A percentile compares a stretch with the other conserved stretches of the same genome.
These are phyloP conservation scores for Lichenostomus cassidix DNA, from an alignment of 2,113 vertebrate genomes.

Conservation along the genomic window DNA sequence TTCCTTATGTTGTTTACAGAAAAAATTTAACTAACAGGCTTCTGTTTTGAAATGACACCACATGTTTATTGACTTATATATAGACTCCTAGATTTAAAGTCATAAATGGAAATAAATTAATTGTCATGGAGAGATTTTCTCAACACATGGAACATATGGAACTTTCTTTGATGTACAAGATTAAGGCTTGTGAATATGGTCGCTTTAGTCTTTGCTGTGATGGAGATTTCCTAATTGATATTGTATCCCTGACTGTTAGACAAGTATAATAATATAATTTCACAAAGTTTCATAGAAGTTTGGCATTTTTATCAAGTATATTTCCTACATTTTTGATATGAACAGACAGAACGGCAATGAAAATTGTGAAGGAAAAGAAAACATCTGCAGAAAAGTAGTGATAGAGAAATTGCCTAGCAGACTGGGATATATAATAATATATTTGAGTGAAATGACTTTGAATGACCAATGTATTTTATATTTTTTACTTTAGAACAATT, in stretches of 20 bases:
- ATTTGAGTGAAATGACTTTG: neutral
- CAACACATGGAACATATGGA: neutral
- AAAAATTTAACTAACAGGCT: neutral
- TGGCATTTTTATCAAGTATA: neutral
- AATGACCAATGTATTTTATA: neutral
- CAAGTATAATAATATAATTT: neutral
- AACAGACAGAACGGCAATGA: neutral
- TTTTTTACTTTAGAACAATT: neutral
- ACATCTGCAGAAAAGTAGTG: neutral
- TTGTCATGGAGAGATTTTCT: neutral
- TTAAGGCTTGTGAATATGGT: neutral
- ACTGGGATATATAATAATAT: neutral
- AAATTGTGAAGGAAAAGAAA: neutral
- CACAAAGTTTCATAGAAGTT: neutral
- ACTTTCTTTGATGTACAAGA: neutral
- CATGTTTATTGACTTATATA: neutral
- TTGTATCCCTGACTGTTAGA: neutral
- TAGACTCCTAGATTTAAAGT: neutral
- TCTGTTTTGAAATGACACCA: neutral
- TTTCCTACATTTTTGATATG: neutral
- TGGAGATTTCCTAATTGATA: neutral
- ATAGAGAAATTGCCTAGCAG: neutral
- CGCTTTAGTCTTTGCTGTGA: neutral
- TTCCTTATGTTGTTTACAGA: neutral
- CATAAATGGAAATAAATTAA: neutral